Percentiles rank a stretch among this genome's conserved stretches.
Conservation (phyloP, 1,140 invertebrate species). For the Caerostris darwini region DNA sequence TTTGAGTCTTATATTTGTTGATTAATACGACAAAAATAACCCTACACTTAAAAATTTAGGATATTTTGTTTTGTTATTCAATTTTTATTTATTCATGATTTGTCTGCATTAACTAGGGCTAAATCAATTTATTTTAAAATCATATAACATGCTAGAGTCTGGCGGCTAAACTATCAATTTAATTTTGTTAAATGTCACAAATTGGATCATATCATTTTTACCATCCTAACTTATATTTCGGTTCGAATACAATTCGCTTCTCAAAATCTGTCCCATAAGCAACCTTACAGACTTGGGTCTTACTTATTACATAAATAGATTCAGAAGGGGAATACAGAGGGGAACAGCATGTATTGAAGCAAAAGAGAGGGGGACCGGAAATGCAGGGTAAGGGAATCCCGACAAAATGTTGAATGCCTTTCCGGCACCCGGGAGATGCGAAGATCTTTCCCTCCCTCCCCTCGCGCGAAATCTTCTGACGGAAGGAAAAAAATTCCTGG, state of each 20-base stretch:
- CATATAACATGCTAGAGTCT: too few relatives aligned
- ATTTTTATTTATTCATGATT: too few relatives aligned
- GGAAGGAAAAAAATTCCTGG: neutral
- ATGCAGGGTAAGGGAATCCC: conserved; percentile 19
- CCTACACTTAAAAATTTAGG: too few relatives aligned
- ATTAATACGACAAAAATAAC: too few relatives aligned
- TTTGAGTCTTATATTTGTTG: too few relatives aligned
- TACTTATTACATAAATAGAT: conserved; percentile 54
- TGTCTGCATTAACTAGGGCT: too few relatives aligned
- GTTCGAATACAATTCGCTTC: neutral
- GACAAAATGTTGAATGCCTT: conserved; percentile 59
- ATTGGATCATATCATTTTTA: too few relatives aligned
- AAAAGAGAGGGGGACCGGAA: conserved; percentile 38
- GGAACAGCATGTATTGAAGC: neutral
- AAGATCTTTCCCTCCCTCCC: neutral
- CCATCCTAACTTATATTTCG: neutral
- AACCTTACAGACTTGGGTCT: conserved; percentile 26
- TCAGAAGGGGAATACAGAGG: neutral
- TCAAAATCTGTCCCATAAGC: neutral
- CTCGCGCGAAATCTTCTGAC: neutral
- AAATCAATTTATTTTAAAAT: too few relatives aligned
- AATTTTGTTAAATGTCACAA: too few relatives aligned
- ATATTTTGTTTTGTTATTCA: too few relatives aligned
- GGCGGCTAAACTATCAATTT: too few relatives aligned
- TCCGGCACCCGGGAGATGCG: conserved; percentile 45